Evolutionary conservation across 2,888 invertebrate genomes (phyloP).

Genomic region (Aradus depressus): DNA sequence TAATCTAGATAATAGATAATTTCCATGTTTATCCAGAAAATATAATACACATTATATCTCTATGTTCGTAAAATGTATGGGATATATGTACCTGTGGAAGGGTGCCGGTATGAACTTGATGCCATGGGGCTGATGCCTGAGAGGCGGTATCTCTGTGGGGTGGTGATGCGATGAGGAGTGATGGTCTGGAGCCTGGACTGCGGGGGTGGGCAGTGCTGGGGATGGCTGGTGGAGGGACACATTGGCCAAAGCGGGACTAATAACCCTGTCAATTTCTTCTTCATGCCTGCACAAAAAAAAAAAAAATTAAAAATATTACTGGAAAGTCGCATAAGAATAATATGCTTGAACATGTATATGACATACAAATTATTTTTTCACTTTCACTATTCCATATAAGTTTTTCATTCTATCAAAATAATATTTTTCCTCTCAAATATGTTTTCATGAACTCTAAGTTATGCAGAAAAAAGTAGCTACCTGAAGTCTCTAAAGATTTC

Average conservation of each 20-base stretch:
- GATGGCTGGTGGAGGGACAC: slow-evolving; percentile 45
- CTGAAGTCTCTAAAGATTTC: too few species aligned
- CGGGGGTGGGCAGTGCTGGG: slow-evolving; percentile 27
- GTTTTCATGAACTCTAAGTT: too few species aligned
- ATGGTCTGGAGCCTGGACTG: slow-evolving; percentile 6
- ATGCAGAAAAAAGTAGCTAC: too few species aligned
- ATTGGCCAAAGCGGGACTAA: slow-evolving; percentile 50
- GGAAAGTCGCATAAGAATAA: too few species aligned
- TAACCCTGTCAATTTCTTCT: slow-evolving; percentile 49
- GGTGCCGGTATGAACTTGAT: slow-evolving; percentile 33
- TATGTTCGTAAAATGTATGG: background rate
- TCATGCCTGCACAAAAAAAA: slow-evolving; percentile 5
- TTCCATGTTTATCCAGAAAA: too few species aligned
- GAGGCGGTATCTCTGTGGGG: slow-evolving; percentile 25
- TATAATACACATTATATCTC: too few species aligned
- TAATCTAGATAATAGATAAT: too few species aligned
- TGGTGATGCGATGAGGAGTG: slow-evolving; percentile 26
- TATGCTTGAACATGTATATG: too few species aligned
- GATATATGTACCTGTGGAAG: slow-evolving; percentile 34
- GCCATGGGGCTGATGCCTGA: slow-evolving; percentile 33
- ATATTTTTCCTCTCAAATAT: too few species aligned
- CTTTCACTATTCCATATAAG: too few species aligned
- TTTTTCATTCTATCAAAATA: too few species aligned
- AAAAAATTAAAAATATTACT: background rate
- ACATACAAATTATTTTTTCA: too few species aligned